Base-by-base conservation (phyloP, 2,113 vertebrate genomes). In the Ameiurus melas region DNA sequence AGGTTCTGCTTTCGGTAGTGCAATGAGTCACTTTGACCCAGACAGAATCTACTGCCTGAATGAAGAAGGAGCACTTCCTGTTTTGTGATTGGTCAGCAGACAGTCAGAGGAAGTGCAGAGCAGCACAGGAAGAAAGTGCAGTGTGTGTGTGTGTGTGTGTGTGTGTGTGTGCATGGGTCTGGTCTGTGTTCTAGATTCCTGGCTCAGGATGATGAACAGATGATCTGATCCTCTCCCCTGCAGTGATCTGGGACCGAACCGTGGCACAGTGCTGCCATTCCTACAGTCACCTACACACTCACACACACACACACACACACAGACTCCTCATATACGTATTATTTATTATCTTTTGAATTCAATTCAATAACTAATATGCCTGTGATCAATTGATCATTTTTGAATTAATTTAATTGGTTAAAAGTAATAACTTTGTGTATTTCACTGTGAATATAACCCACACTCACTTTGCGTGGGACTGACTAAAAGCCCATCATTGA, bases 211-310 rank as follows among this genome's bases (percentile, higher is more conserved):
- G 78, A 78, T 75, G 85, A 89, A 90, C 92, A 93, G 90, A 91
- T 92, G 92, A 93, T 92, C 92, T 91, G 87, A 91, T 86, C 89
- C 51, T 84, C 77, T 84, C 85, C 88, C 83, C 83, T 87, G 70
- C 66, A 25, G 86, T 85, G 85, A 89, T 82, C 75, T 89, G 87
- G 92, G 83, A 62, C 57, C 0, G 4, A 79, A 43, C 86, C 51
- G 53, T 66, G 81, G 86, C 86, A 90, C 88, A 92, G 91, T 91
- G 90, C 89, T 89, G 55, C 55, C 91, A 87, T 92, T 91, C 92
- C 87, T 73, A 87, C 86, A 55, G 86, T 88, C 85, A 77, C 89
- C 85, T 70, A 89, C 77, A 86, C 78, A 57, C 47, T 33, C 53
- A 81, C 51, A 81, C 39, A 62, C 39, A 39, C 81, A 64, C 58